A percentile compares a stretch with the other conserved stretches of the same genome.
phyloP scores from a whole-genome alignment of 2,888 invertebrate genomes.

The Temnothorax ravouxi region DNA sequence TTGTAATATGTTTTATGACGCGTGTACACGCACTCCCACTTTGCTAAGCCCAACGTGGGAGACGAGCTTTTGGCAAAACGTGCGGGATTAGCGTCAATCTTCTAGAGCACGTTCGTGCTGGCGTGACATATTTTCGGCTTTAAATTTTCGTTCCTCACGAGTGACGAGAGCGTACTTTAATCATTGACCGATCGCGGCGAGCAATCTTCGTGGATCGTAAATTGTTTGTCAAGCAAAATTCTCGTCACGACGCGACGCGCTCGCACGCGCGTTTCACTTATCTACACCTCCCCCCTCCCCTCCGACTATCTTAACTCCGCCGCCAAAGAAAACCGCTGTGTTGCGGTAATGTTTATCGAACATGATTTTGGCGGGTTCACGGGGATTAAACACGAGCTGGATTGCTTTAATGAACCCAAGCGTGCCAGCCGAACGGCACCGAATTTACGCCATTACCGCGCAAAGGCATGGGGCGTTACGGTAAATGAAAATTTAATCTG shows the following conservation, averaged over 20 bases:
- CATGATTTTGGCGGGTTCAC: conserved; percentile 81
- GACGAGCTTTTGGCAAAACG: conserved; percentile 43
- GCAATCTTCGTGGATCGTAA: conserved; percentile 78
- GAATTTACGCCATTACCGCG: conserved; percentile 71
- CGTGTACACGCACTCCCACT: background rate
- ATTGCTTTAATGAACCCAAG: conserved; percentile 81
- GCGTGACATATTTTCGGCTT: conserved; percentile 71
- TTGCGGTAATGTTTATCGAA: conserved; percentile 83
- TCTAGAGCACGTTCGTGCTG: conserved; percentile 71
- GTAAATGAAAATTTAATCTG: conserved; percentile 78
- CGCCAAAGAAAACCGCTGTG: conserved; percentile 78
- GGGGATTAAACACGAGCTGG: conserved; percentile 80
- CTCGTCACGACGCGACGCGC: conserved; percentile 45
- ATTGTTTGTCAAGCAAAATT: conserved; percentile 75
- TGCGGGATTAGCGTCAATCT: conserved; percentile 62
- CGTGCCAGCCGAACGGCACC: conserved; percentile 70
- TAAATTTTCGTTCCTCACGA: conserved; percentile 64
- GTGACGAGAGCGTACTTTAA: conserved; percentile 61
- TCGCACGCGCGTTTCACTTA: conserved; percentile 33
- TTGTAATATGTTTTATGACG: background rate
- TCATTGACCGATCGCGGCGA: conserved; percentile 72
- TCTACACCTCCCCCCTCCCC: conserved; percentile 27
- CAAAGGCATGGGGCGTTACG: conserved; percentile 67
- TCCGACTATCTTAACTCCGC: conserved; percentile 74
- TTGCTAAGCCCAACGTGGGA: conserved; percentile 14